Percentiles rank a stretch among this genome's conserved stretches.
phyloP scores from a whole-genome alignment of 1,140 invertebrate genomes.

The Macrocentrus cingulum region DNA sequence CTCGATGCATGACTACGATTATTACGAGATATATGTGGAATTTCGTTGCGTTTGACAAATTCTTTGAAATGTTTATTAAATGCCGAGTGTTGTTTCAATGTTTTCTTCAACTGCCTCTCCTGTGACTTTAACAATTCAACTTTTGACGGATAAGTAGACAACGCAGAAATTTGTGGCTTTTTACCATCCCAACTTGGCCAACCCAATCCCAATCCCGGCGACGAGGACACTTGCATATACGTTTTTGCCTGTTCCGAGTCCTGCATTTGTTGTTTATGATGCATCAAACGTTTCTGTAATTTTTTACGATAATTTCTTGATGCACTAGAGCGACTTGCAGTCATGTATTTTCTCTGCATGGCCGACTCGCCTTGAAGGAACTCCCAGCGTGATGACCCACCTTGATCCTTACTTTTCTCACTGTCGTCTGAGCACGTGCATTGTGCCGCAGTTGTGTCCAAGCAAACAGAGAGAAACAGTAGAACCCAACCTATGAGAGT shows the following conservation, averaged over 20 bases:
- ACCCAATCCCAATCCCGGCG: conserved; percentile 63
- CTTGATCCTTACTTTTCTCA: conserved; percentile 55
- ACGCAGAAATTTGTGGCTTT: conserved; percentile 48
- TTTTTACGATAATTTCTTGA: conserved; percentile 66
- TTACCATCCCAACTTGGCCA: conserved; percentile 25
- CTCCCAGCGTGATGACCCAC: conserved; percentile 70
- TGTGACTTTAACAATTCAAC: conserved; percentile 63
- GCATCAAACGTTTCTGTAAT: conserved; percentile 71
- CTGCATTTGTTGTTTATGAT: conserved; percentile 71
- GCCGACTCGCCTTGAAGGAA: conserved; percentile 76
- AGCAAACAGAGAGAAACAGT: conserved; percentile 74
- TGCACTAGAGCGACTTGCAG: conserved; percentile 50
- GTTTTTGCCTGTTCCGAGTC: conserved; percentile 69
- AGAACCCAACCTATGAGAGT: conserved; percentile 78
- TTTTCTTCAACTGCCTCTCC: conserved; percentile 65
- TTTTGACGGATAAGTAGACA: conserved; percentile 60
- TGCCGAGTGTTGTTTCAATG: conserved; percentile 49
- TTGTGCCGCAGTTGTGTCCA: conserved; percentile 61
- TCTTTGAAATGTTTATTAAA: conserved; percentile 51
- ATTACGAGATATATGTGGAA: conserved; percentile 39
- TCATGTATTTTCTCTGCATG: conserved; percentile 62
- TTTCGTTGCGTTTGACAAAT: conserved; percentile 46
- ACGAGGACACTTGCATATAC: conserved; percentile 60
- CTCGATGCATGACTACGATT: conserved; percentile 41
- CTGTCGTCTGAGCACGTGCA: conserved; percentile 42